A percentile compares a stretch with the other conserved stretches of the same genome.
phyloP scores from a whole-genome alignment of 2,797 vertebrate species.

The Liasis olivaceus region DNA sequence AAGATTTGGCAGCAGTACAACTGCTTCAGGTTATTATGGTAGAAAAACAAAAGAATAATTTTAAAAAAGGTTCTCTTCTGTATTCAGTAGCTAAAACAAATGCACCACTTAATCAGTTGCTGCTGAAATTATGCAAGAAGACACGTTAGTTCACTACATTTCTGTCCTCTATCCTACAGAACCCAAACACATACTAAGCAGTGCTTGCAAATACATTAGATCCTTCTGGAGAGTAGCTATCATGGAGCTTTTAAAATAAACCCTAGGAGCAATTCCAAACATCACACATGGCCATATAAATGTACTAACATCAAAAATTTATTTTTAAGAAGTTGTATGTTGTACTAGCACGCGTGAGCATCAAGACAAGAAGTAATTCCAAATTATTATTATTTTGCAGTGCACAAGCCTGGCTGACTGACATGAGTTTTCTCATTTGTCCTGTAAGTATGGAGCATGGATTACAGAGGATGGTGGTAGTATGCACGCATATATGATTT shows the following conservation, averaged over 20 bases:
- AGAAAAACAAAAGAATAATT: neutral
- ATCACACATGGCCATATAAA: neutral
- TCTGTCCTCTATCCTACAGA: neutral
- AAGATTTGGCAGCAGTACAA: slow-evolving; percentile 3
- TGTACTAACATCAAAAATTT: neutral
- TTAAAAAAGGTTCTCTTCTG: neutral
- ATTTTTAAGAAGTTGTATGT: neutral
- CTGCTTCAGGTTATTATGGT: slow-evolving; percentile 23
- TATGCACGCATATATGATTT: neutral
- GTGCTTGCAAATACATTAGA: neutral
- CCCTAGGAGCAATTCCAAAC: neutral
- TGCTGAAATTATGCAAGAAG: neutral
- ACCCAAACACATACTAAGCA: neutral
- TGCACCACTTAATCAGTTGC: neutral
- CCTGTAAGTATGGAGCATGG: neutral
- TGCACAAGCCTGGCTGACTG: neutral
- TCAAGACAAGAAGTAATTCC: neutral
- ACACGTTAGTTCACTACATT: neutral
- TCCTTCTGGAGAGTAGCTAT: neutral
- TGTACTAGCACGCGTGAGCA: neutral
- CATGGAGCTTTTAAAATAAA: neutral
- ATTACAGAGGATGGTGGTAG: neutral
- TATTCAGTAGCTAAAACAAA: neutral
- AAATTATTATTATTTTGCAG: neutral
- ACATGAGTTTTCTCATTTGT: neutral